Conservation (phyloP, 2,797 vertebrate species). For the Lacerta agilis region DNA sequence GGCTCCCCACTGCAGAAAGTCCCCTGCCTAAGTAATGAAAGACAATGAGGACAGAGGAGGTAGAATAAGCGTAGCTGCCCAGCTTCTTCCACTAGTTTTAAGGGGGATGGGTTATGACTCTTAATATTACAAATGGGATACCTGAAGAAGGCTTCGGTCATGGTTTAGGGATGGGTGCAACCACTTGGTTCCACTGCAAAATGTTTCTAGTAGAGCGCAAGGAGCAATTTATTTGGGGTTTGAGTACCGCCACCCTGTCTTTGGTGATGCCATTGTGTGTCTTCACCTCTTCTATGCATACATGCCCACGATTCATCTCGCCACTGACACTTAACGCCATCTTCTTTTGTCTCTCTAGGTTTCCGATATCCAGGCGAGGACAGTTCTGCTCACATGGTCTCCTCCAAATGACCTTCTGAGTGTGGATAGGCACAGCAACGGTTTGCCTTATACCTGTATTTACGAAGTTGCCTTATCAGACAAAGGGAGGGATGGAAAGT, state of each 20-base stretch:
- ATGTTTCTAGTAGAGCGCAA: too few species aligned
- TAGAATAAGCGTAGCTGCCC: too few species aligned
- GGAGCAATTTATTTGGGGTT: not conserved
- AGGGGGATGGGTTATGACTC: too few species aligned
- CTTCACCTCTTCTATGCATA: not conserved
- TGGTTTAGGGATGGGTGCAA: too few species aligned
- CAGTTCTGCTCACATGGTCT: conserved; percentile 89
- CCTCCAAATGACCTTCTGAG: conserved; percentile 88
- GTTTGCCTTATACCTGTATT: conserved; percentile 89
- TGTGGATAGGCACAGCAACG: conserved; percentile 85
- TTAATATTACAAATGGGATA: too few species aligned
- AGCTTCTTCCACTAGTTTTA: too few species aligned
- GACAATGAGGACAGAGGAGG: too few species aligned
- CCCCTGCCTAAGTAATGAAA: too few species aligned
- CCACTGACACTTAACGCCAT: conserved; percentile 14
- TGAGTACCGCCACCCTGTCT: too few species aligned
- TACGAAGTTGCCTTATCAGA: conserved; percentile 96
- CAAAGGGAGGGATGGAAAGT: conserved; percentile 95
- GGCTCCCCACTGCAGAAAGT: too few species aligned
- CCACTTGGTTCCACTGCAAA: not conserved
- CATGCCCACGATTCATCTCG: fast-evolving
- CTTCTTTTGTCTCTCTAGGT: conserved; percentile 79
- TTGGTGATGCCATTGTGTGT: not conserved
- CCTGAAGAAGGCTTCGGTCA: not conserved
- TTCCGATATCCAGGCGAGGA: conserved; percentile 90